These are phyloP conservation scores for Digitonthophagus gazella DNA, from an alignment of 2,888 invertebrate species.

Conservation along the genomic window DNA sequence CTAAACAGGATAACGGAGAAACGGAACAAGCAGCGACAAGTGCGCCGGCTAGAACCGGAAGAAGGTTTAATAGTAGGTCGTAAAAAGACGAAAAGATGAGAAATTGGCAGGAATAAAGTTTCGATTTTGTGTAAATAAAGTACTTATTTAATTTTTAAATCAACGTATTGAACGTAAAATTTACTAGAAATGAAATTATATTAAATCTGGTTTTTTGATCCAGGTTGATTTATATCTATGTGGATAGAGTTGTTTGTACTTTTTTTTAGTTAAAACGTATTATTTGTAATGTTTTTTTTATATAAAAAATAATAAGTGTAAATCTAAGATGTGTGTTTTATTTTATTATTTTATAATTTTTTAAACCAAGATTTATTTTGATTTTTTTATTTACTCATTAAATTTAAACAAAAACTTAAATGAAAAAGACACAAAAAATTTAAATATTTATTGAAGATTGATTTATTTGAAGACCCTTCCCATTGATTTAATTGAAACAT, in stretches of 20 bases:
- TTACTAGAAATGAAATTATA: too few species aligned
- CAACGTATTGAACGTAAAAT: too few species aligned
- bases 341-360: neutral
- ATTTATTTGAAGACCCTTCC: too few species aligned
- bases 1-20: constrained; percentile 34
- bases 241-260: constrained; percentile 6
- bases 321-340: neutral
- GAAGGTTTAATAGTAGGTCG: constrained; percentile 45
- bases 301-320: neutral
- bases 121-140: neutral
- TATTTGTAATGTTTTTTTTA: neutral
- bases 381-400: neutral
- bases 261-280: constrained; percentile 1
- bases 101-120: neutral
- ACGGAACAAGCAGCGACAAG: constrained; percentile 33
- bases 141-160: constrained; percentile 1
- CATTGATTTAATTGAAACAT: too few species aligned
- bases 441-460: too few species aligned
- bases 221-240: too few species aligned
- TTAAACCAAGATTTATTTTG: neutral
- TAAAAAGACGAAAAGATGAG: constrained; percentile 34
- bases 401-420: too few species aligned
- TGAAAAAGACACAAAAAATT: too few species aligned
- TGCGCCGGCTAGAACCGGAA: constrained; percentile 43
- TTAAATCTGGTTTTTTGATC: too few species aligned